These are phyloP conservation scores for Caenorhabditis brenneri DNA, from an alignment of 1,140 invertebrate genomes.

Conservation along the genomic window DNA sequence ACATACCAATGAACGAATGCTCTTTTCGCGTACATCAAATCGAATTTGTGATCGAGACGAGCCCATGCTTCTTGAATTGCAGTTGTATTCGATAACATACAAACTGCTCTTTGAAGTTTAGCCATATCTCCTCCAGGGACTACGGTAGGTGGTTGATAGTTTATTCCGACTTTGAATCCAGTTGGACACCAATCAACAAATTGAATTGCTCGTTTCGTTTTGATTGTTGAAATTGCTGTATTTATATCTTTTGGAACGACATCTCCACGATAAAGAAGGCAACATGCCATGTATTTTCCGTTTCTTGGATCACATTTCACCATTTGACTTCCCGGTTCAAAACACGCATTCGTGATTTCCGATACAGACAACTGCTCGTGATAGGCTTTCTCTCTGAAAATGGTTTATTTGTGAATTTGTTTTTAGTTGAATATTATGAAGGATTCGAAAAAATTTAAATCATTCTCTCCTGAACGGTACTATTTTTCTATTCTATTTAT, in stretches of 20 bases:
- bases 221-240: conserved; percentile 65
- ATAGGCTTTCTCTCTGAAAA: conserved; percentile 75
- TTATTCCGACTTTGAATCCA: conserved; percentile 71
- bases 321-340: conserved; percentile 84
- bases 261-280: conserved; percentile 82
- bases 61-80: conserved; percentile 79
- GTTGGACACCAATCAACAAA: conserved; percentile 69
- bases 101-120: conserved; percentile 72
- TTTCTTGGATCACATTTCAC: conserved; percentile 76
- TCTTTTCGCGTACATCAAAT: conserved; percentile 79
- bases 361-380: conserved; percentile 81
- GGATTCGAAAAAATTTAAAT: no score
- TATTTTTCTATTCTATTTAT: no score
- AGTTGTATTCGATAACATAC: conserved; percentile 85
- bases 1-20: conserved; percentile 84
- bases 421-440: not conserved
- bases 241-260: conserved; percentile 77
- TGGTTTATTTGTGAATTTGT: not conserved
- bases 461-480: no score
- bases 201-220: conserved; percentile 72
- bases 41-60: conserved; percentile 76
- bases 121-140: conserved; percentile 65
- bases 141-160: conserved; percentile 68
- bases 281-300: conserved; percentile 80
- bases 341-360: conserved; percentile 83